Conservation (phyloP, 2,888 invertebrate genomes). For the Colletes collaris region DNA sequence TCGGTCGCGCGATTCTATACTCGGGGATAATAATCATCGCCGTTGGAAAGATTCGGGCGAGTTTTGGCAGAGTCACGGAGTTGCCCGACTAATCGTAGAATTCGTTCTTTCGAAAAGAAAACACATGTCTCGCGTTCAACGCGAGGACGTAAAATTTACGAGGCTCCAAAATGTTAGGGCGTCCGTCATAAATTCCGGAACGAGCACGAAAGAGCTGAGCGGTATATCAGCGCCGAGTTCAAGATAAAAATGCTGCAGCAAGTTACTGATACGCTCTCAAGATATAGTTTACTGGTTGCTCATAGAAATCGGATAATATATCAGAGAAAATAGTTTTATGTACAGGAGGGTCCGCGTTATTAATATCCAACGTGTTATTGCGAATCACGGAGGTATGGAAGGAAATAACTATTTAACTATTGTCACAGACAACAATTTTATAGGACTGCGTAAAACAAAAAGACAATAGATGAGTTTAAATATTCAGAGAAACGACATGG, state of each 20-base stretch:
- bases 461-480: no score
- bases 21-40: conserved; percentile 12
- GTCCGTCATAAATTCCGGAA: conserved; percentile 51
- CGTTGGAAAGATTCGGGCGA: background rate
- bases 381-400: no score
- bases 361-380: background rate
- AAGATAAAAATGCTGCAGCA: conserved; percentile 40
- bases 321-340: background rate
- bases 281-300: conserved; percentile 27
- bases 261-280: conserved; percentile 30
- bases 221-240: conserved; percentile 45
- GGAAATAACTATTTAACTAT: no score
- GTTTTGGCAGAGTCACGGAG: conserved; percentile 15
- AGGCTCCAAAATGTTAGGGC: conserved; percentile 45
- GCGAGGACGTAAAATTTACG: conserved; percentile 37
- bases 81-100: conserved; percentile 32
- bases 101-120: conserved; percentile 38
- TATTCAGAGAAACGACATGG: no score
- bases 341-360: background rate
- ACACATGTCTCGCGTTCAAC: conserved; percentile 27
- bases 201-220: conserved; percentile 42
- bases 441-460: no score
- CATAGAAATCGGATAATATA: conserved; percentile 19
- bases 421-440: no score
- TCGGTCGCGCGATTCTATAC: background rate